These are phyloP conservation scores for Hyperoplus lanceolatus DNA, from an alignment of 2,797 vertebrate genomes.

Conservation along the genomic window DNA sequence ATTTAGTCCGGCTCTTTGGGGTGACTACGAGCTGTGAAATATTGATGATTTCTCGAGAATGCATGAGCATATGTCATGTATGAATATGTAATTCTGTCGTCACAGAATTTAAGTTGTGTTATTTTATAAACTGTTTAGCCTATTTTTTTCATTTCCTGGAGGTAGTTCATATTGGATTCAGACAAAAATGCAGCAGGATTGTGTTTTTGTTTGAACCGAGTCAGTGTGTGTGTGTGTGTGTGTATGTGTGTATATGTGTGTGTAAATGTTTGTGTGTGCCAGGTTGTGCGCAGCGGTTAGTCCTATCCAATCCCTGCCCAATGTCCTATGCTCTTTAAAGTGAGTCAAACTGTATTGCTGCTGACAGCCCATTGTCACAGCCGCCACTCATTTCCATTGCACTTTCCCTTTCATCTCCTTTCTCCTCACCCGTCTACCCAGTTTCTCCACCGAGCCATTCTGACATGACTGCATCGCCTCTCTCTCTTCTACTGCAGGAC, in stretches of 20 bases:
- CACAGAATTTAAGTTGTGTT: constrained; percentile 2
- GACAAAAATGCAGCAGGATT: neutral
- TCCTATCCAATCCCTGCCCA: constrained; percentile 23
- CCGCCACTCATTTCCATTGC: constrained; percentile 39
- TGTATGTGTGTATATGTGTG: neutral
- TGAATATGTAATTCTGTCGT: neutral
- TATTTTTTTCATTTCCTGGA: neutral
- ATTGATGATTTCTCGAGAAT: neutral
- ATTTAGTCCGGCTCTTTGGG: neutral
- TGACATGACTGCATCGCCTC: neutral
- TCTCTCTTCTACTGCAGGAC: neutral
- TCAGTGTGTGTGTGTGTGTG: neutral
- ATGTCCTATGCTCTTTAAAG: constrained; percentile 61
- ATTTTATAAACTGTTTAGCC: neutral
- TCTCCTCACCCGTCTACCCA: constrained; percentile 8
- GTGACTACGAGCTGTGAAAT: neutral
- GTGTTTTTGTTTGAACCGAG: no score
- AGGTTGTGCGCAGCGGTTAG: neutral
- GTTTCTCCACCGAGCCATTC: constrained; percentile 2
- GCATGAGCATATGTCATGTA: neutral
- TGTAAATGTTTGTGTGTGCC: neutral
- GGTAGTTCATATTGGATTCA: neutral
- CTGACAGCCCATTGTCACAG: constrained; percentile 62
- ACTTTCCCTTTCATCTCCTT: constrained; percentile 55
- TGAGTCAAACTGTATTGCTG: constrained; percentile 16